Evolutionary conservation across 2,888 invertebrate species (phyloP).

Genomic region (Protonemura montana): DNA sequence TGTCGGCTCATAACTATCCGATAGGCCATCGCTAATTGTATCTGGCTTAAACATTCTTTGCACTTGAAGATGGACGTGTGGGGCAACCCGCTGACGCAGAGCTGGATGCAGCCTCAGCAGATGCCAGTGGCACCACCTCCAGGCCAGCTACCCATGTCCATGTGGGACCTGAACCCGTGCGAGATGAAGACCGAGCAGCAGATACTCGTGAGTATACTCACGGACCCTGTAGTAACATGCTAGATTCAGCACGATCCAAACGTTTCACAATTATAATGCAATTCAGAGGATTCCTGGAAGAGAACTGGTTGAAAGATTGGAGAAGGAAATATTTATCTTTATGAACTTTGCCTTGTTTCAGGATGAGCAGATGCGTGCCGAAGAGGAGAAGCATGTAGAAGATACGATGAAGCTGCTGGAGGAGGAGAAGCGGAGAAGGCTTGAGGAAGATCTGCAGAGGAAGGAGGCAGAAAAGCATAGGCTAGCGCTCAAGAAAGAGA

Average conservation of each 20-base stretch:
- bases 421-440: slow-evolving; percentile 61
- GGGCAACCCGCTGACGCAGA: slow-evolving; percentile 55
- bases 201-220: slow-evolving; percentile 57
- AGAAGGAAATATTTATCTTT: too few species aligned
- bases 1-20: too few species aligned
- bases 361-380: slow-evolving; percentile 53
- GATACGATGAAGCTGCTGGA: slow-evolving; percentile 60
- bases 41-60: too few species aligned
- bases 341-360: slow-evolving; percentile 44
- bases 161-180: slow-evolving; percentile 58
- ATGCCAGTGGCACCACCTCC: slow-evolving; percentile 56
- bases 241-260: background rate
- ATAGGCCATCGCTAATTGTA: too few species aligned
- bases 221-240: too few species aligned
- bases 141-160: slow-evolving; percentile 57
- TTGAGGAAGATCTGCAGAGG: slow-evolving; percentile 62
- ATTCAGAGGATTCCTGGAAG: too few species aligned
- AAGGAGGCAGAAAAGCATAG: slow-evolving; percentile 63
- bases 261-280: too few species aligned
- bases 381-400: slow-evolving; percentile 61
- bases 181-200: slow-evolving; percentile 63
- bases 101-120: slow-evolving; percentile 56
- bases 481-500: slow-evolving; percentile 64
- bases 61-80: slow-evolving; percentile 53
- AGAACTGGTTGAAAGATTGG: too few species aligned